Evolutionary conservation across 2,888 invertebrate species (phyloP).

Genomic region (Electrophaes corylata): DNA sequence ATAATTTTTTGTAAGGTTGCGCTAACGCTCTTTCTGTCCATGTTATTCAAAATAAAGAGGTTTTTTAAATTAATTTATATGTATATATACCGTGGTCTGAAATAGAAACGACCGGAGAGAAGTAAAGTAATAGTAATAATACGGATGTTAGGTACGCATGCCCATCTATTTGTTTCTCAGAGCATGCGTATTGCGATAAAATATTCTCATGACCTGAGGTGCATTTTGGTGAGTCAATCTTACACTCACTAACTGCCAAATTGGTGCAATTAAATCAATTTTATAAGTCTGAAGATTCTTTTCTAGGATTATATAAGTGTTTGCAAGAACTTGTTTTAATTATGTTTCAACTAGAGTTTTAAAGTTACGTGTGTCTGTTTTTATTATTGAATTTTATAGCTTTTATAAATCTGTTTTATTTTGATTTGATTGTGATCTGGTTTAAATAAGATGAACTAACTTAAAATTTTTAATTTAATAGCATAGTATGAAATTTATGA

Average conservation of each 20-base stretch:
- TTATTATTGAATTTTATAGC: too few species aligned
- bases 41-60: too few species aligned
- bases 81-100: too few species aligned
- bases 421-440: too few species aligned
- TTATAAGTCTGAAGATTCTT: constrained; percentile 23
- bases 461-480: too few species aligned
- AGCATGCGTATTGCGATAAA: neutral
- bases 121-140: neutral
- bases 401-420: neutral
- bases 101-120: neutral
- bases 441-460: too few species aligned
- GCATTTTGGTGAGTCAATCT: constrained; percentile 10
- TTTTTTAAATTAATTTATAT: too few species aligned
- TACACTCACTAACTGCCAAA: constrained; percentile 16
- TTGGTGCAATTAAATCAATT: constrained; percentile 29
- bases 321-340: neutral
- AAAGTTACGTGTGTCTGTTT: neutral
- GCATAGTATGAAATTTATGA: too few species aligned
- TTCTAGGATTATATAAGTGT: constrained; percentile 11
- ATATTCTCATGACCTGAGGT: constrained; percentile 12
- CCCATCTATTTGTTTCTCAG: neutral
- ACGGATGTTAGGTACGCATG: neutral
- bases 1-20: too few species aligned
- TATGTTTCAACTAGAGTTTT: too few species aligned
- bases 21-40: too few species aligned